Base-by-base conservation (phyloP, 2,797 vertebrate species). In the Eulemur albifrons region DNA sequence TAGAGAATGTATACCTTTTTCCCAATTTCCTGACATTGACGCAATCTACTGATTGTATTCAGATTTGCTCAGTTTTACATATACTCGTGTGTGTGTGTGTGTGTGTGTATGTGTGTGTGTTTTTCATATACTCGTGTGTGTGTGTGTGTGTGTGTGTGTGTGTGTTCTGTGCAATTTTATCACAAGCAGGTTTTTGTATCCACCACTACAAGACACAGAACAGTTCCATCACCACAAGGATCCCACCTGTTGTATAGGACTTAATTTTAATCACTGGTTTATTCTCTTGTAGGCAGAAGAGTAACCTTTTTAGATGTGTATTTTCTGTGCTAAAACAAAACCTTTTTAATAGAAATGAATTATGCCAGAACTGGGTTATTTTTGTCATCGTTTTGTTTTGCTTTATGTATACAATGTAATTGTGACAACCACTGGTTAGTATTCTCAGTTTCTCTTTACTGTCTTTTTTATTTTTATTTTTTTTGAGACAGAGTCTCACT, bases 191-290 rank as follows among this genome's bases (percentile, higher is more conserved):
- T 88, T 87, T 2, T 67, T 35, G 13, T 52, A 35, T 76, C 77
- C 4, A 14, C 73, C 57, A 50, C n/a, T 40, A 59, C 57, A 90
- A 59, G n/a, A 15, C 38, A 59, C 8, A 65, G 45, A 76, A 59
- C 48, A 59, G 18, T n/a, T 73, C 15, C 21, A 61, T 38, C 40
- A 90, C 43, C 30, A 70, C 32, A 59, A 61, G n/a, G n/a, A 67
- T 76, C 20, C 27, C 40, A 82, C 50, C 21, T 67, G 4, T 48
- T 88, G 15, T 75, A 21, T 73, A 67, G 45, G 80, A 79, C 82
- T 76, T 65, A 89, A 90, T 97, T 96, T 96, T 97, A 23, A 17
- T 70, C 87, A 77, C 65, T 85, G 73, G 63, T 88, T 79, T 88
- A 95, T 75, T 94, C 65, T 95, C 90, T 72, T 94, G 10, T 40